Base-by-base conservation (phyloP, 2,888 invertebrate species). In the Phyllotreta striolata region DNA sequence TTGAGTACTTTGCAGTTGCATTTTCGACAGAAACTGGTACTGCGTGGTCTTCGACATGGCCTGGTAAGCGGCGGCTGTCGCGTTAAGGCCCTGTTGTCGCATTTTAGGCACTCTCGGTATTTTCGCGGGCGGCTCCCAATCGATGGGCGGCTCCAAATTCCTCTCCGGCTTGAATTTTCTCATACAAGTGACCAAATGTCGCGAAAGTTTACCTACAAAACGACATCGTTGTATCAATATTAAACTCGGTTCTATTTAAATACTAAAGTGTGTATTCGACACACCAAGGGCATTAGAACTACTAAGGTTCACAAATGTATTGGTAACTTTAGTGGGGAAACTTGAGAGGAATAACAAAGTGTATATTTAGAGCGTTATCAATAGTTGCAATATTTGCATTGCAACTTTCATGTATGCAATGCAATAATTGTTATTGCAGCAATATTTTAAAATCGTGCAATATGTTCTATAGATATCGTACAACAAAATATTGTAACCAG, bases 121-220 rank as follows among this genome's bases (percentile, higher is more conserved):
- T 82, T 96, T 95, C 3, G 95, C 95, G 0, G 96, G 96, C 1
- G 95, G 95, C 77, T 95, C 95, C 93, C 94, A 95, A 77, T 95
- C 95, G 1, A 89, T 83, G 0, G 95, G 93, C 4, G 96, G 95
- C 71, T 91, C 89, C 73, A 93, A 84, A 82, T 97, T 96, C 49
- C 88, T 83, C 70, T 94, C 94, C 0, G 94, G 91, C 79, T 93
- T 91, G 82, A 94, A 96, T 78, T 93, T 93, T 81, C 95, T 94
- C 44, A 89, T 87, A 81, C 97, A 97, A 1, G 93, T 91, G 65
- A 92, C 87, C 70, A 91, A 86, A 84, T 97, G 97, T 41, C 95
- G 87, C 0, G 91, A 92, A 72, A 96, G 83, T 81, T 95, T 95
- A 54, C 60, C 60, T 60, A 13, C 41, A 34, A n/a, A 51, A 41